Conservation (phyloP, 2,113 vertebrate species). For the Otocyon megalotis region DNA sequence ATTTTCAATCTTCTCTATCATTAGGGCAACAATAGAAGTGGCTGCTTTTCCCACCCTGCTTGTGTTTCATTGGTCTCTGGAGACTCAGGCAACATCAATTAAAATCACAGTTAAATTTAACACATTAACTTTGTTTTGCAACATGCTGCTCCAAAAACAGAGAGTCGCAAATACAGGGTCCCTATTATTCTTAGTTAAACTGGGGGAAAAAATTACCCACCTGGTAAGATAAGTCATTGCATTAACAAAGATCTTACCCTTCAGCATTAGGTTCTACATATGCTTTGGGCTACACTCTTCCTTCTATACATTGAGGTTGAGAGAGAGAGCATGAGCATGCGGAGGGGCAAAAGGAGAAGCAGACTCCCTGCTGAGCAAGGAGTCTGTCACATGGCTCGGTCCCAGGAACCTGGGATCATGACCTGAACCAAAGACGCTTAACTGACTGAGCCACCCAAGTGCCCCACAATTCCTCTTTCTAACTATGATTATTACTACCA, state of each 20-base stretch:
- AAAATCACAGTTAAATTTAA: constrained; percentile 84
- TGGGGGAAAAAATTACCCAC: background rate
- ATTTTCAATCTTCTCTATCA: constrained; percentile 85
- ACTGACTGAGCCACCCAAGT: background rate
- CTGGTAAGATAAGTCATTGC: background rate
- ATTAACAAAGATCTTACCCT: background rate
- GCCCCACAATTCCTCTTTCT: background rate
- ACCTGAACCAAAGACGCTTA: background rate
- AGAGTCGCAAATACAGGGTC: accelerated
- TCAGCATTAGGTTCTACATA: accelerated
- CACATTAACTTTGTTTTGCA: constrained; percentile 74
- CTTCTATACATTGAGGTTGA: accelerated
- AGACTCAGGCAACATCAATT: constrained; percentile 79
- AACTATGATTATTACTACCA: too few relatives aligned
- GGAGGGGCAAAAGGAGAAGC: background rate
- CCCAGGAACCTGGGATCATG: background rate
- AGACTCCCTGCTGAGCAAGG: background rate
- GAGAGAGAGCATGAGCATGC: accelerated
- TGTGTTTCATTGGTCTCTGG: constrained; percentile 82
- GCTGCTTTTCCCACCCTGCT: constrained; percentile 84
- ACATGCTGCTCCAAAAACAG: constrained; percentile 1
- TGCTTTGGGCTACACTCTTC: accelerated
- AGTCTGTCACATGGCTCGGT: background rate
- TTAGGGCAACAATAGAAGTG: constrained; percentile 85
- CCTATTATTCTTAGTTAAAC: background rate